Base-by-base conservation (phyloP, 2,113 vertebrate species). In the Beaufortia kweichowensis region DNA sequence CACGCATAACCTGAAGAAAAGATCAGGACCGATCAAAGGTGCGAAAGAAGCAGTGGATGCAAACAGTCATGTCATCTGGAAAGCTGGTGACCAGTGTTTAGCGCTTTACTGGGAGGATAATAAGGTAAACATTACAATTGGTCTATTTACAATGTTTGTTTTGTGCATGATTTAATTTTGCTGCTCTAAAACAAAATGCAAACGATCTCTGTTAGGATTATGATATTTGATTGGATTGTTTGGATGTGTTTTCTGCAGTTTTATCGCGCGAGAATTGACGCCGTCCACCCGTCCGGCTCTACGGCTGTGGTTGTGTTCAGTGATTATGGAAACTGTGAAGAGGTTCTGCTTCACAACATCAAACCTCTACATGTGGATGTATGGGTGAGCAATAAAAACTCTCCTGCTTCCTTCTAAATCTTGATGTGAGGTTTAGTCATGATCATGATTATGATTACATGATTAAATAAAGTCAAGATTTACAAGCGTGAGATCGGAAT, bases 41-140 rank as follows among this genome's bases (percentile, higher is more conserved):
- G 93, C 93, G 68, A 71, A 95, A 96, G 72, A 92, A 81, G 4
- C 66, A 12, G 28, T 57, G 23, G 88, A 90, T 28, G 28, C 65
- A 3, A 75, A 55, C 76, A 66, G 2, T 57, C 66, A 24, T 31
- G 92, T 88, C 80, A 85, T 83, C 75, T 99, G 95, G 97, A 98
- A 94, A 89, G 93, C 95, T 23, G 96, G 96, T 74, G 96, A 98
- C 89, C 94, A 95, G 85, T 98, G 97, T 85, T 92, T 98, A 87
- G 97, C 96, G 71, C 93, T 98, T 81, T 99, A 98, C 86, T 98
- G 97, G 97, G 97, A 99, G 87, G 97, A 98, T 84, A 95, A 96
- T 84, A 98, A 99, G 96, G 97, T 39, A 4, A 7, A 61, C 41
- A 17, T 12, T 53, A n/a, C n/a, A n/a, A n/a, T n/a, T n/a, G n/a